Evolutionary conservation across 2,113 vertebrate genomes (phyloP).

Genomic region (Lophochroa leadbeateri): DNA sequence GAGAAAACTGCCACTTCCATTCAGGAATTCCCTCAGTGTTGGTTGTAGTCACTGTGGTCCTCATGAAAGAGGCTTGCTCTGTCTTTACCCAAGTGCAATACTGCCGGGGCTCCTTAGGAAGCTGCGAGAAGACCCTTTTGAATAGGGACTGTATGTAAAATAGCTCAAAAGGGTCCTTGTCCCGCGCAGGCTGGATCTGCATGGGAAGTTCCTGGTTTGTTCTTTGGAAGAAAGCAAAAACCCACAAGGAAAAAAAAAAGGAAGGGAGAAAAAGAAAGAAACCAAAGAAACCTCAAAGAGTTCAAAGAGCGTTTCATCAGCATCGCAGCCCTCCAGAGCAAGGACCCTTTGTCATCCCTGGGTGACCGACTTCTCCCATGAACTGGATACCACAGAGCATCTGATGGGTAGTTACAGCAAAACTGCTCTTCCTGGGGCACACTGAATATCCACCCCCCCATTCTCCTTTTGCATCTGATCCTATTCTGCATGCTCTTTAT

Average conservation of each 20-base stretch:
- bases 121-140: slow-evolving; percentile 8
- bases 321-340: not conserved
- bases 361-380: not conserved
- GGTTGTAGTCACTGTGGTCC: not conserved
- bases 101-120: not conserved
- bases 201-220: slow-evolving; percentile 54
- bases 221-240: slow-evolving; percentile 60
- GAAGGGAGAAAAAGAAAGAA: not conserved
- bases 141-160: slow-evolving; percentile 17
- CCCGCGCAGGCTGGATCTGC: not conserved
- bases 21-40: not conserved
- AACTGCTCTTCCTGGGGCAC: not conserved
- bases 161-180: slow-evolving; percentile 40
- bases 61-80: not conserved
- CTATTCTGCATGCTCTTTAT: slow-evolving; percentile 24
- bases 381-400: not conserved
- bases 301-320: slow-evolving; percentile 41
- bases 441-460: not conserved
- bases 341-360: not conserved
- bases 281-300: slow-evolving; percentile 44
- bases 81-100: not conserved
- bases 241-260: slow-evolving; percentile 6
- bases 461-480: slow-evolving; percentile 25
- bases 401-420: not conserved
- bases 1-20: not conserved